A percentile compares a stretch with the other conserved stretches of the same genome.
Conservation (phyloP, 2,888 invertebrate species). For the Lamellibrachia satsuma region DNA sequence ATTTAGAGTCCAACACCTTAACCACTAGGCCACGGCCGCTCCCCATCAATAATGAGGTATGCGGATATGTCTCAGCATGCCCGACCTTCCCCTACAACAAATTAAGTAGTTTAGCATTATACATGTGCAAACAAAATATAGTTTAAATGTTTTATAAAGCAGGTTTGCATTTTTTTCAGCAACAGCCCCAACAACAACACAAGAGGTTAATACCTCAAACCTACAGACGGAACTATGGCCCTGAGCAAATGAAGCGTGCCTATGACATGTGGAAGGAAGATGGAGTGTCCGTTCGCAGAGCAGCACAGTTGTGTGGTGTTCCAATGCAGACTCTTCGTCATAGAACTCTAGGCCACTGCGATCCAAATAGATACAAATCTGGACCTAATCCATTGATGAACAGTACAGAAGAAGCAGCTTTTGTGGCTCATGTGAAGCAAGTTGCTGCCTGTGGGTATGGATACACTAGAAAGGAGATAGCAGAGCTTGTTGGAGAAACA, state of each 20-base stretch:
- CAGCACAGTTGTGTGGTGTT: not conserved
- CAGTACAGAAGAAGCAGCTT: not conserved
- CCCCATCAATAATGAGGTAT: too few relatives aligned
- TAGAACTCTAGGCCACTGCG: not conserved
- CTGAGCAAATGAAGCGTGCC: not conserved
- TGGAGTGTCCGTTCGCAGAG: not conserved
- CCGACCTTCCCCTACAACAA: too few relatives aligned
- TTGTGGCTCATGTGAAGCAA: not conserved
- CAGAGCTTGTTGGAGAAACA: not conserved
- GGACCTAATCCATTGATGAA: not conserved
- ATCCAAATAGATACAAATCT: not conserved
- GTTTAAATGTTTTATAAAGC: not conserved
- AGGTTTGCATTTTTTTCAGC: not conserved
- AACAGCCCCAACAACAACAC: slow-evolving; percentile 1
- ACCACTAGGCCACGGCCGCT: too few relatives aligned
- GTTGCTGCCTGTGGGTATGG: not conserved
- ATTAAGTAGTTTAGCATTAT: too few relatives aligned
- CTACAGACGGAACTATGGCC: not conserved
- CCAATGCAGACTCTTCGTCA: not conserved
- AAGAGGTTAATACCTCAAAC: not conserved
- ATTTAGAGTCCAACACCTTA: too few relatives aligned
- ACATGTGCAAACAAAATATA: not conserved
- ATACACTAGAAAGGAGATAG: not conserved
- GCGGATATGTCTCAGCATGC: too few relatives aligned
- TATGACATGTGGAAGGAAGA: not conserved